These are phyloP conservation scores for Drosophila acutilabella DNA, from an alignment of 2,888 invertebrate genomes.

Conservation along the genomic window DNA sequence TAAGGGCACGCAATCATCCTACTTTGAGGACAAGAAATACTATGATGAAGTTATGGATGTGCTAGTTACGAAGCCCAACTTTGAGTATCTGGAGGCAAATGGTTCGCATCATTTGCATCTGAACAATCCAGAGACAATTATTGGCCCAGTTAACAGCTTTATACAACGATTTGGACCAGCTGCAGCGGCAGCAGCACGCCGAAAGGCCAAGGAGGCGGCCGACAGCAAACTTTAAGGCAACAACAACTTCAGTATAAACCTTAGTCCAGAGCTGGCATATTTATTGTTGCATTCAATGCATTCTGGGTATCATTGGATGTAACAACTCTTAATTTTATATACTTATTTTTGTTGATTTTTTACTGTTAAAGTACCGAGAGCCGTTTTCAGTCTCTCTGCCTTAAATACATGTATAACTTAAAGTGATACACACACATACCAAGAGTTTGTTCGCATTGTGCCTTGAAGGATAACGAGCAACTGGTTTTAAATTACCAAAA, in stretches of 20 bases:
- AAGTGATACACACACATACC: constrained; percentile 21
- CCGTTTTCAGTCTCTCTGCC: constrained; percentile 20
- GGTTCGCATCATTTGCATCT: constrained; percentile 92
- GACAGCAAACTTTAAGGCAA: constrained; percentile 75
- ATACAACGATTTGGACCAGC: constrained; percentile 87
- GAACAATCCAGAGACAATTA: constrained; percentile 88
- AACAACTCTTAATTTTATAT: constrained; percentile 48
- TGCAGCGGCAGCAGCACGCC: constrained; percentile 87
- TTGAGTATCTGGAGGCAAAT: constrained; percentile 87
- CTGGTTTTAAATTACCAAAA: constrained; percentile 48
- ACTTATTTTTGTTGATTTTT: constrained; percentile 68
- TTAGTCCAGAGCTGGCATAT: constrained; percentile 49
- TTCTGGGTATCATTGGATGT: constrained; percentile 41
- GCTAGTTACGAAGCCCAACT: constrained; percentile 86
- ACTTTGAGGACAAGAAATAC: constrained; percentile 86
- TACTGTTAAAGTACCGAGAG: constrained; percentile 43
- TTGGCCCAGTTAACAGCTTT: constrained; percentile 87
- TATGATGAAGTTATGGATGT: constrained; percentile 87
- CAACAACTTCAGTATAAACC: constrained; percentile 22
- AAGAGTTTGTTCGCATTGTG: constrained; percentile 40
- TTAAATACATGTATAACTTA: constrained; percentile 37
- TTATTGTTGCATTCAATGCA: constrained; percentile 52
- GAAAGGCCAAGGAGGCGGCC: constrained; percentile 86
- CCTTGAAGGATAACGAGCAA: constrained; percentile 64
- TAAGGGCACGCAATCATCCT: constrained; percentile 87